Evolutionary conservation across 2,888 invertebrate species (phyloP), one percentile per base, ranked within the genome.

Genomic region (Tenthredo amoena): DNA sequence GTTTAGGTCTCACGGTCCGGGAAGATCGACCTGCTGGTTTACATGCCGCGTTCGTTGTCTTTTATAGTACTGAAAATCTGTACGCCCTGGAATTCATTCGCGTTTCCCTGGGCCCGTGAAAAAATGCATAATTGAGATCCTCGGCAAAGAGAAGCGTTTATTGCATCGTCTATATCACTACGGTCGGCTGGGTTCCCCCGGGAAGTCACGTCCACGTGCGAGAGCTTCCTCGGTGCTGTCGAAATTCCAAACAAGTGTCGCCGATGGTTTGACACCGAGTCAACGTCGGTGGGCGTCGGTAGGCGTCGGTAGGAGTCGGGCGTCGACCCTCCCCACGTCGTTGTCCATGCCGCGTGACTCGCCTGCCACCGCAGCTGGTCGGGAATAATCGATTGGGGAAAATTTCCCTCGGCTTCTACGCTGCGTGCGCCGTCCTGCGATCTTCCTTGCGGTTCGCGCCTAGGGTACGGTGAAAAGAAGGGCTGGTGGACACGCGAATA

Each of bases 321-420:
- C 76, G 76, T 77, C 76, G 50, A 31, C 31, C 62, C n/a, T 58
- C 81, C 40, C 15, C 26, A 4, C 43, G 68, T 68, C 10, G 65
- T 47, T 43, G 43, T 65, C 68, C 88, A 89, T 88, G 90, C 91
- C 90, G 91, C 90, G 90, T 91, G 91, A 91, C 92, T 91, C 91
- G 92, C 90, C 89, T 90, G 88, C 89, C 87, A 89, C 89, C 90
- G 91, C 90, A 92, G 91, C 90, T 90, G 91, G 89, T 91, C 85
- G 89, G 89, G 89, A 92, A 91, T 92, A 92, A 93, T 92, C 92
- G 92, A 92, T 92, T 91, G 87, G 88, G 87, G 89, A 89, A 90
- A 90, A 91, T 91, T 91, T 89, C 90, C 87, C 89, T 90, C 89
- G 87, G 87, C 84, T 85, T 65, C 34, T 43, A n/a, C 68, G 34